Percentiles rank a stretch among this genome's conserved stretches.
phyloP scores from a whole-genome alignment of 2,113 vertebrate genomes.

The Gyps fulvus region DNA sequence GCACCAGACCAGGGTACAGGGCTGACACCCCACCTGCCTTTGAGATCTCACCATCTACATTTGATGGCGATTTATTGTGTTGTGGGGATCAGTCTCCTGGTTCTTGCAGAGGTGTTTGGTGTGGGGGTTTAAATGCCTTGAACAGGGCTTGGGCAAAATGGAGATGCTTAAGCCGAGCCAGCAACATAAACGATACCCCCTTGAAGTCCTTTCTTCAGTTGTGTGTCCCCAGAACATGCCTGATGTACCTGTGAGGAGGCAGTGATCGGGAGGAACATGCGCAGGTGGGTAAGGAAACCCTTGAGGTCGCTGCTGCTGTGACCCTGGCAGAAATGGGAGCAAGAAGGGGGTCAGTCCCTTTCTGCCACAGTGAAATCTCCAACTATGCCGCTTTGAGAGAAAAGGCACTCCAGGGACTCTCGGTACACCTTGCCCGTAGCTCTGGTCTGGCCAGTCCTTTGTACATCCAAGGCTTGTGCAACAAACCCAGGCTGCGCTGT shows the following conservation, averaged over 20 bases:
- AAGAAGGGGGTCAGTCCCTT: not conserved
- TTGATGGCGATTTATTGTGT: not conserved
- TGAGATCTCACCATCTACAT: not conserved
- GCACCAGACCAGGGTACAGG: not conserved
- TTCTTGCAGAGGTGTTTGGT: not conserved
- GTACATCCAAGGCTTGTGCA: rapidly evolving
- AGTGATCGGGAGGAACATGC: rapidly evolving
- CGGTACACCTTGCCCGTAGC: too few relatives aligned
- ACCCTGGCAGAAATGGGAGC: not conserved
- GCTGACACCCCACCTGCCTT: rapidly evolving
- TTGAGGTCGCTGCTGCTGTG: not conserved
- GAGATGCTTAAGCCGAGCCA: not conserved
- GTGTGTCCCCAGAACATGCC: not conserved
- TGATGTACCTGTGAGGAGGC: not conserved
- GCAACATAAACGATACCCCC: not conserved
- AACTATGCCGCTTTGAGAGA: rapidly evolving
- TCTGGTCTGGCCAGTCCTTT: not conserved
- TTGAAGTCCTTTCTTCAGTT: not conserved
- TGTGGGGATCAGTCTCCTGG: not conserved
- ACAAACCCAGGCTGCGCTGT: not conserved
- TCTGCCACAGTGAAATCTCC: not conserved
- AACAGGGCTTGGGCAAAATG: not conserved
- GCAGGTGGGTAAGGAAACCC: not conserved
- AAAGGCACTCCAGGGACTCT: not conserved
- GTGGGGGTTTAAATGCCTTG: not conserved